Conservation (phyloP, 2,888 invertebrate species). For the Monochamus alternatus region DNA sequence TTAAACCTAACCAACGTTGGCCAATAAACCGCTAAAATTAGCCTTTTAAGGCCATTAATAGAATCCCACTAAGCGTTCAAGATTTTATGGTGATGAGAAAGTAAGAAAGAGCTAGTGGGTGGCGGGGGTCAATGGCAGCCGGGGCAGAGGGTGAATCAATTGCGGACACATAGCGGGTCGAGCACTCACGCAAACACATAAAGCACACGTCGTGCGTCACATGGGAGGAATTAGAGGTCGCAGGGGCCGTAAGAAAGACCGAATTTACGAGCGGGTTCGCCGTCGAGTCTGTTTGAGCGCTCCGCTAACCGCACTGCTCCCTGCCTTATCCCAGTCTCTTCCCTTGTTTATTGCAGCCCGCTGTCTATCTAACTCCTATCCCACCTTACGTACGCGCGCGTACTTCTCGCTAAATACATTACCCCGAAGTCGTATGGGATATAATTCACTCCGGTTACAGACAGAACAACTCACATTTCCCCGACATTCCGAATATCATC, state of each 20-base stretch:
- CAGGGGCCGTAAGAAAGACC: conserved; percentile 68
- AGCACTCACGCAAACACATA: conserved; percentile 70
- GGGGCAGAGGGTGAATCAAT: conserved; percentile 65
- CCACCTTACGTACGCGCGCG: conserved; percentile 49
- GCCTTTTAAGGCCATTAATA: conserved; percentile 28
- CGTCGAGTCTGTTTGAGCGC: conserved; percentile 66
- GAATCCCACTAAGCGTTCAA: conserved; percentile 36
- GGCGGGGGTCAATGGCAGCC: conserved; percentile 49
- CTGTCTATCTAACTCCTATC: conserved; percentile 55
- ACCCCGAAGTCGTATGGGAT: conserved; percentile 48
- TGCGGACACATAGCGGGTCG: conserved; percentile 65
- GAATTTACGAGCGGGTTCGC: conserved; percentile 68
- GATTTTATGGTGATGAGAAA: conserved; percentile 45
- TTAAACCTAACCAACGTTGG: background rate
- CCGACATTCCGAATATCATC: conserved; percentile 32
- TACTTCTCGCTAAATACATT: conserved; percentile 57
- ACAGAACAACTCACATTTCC: conserved; percentile 40
- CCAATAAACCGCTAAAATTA: conserved; percentile 7
- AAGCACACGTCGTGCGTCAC: conserved; percentile 70
- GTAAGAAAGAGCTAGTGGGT: conserved; percentile 35
- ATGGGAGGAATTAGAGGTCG: conserved; percentile 70
- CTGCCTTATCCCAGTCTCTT: conserved; percentile 52
- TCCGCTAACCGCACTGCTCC: conserved; percentile 61
- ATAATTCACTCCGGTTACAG: conserved; percentile 52
- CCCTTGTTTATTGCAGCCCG: conserved; percentile 58